Percentiles rank a stretch among this genome's conserved stretches.
These are phyloP conservation scores for Dendrophyllia cribrosa DNA, from an alignment of 64 coral and sea anemone species.

Conservation along the genomic window DNA sequence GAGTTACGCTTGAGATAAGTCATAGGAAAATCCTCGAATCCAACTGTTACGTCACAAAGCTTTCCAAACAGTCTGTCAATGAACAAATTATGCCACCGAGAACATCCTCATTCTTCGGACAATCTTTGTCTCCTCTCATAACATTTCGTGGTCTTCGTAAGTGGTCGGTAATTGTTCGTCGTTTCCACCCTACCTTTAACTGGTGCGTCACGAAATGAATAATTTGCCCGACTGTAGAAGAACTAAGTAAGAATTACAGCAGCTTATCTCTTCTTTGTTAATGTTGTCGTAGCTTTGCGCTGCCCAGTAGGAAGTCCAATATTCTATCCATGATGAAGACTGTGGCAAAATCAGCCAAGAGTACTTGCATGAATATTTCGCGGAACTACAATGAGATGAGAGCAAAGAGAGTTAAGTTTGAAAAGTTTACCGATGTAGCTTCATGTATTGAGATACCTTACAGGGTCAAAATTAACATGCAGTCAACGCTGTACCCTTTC, in stretches of 20 bases:
- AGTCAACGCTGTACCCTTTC: too few species aligned
- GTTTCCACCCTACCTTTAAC: neutral
- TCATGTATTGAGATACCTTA: neutral
- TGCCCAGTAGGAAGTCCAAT: conserved; percentile 80
- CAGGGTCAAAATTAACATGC: too few species aligned
- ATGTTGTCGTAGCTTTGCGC: conserved; percentile 56
- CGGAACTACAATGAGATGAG: conserved; percentile 69
- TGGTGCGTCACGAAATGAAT: neutral
- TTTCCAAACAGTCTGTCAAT: neutral
- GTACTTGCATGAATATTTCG: conserved; percentile 77
- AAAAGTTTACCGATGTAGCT: neutral
- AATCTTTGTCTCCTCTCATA: neutral
- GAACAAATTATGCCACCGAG: neutral
- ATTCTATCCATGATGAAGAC: conserved; percentile 85
- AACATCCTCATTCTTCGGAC: neutral
- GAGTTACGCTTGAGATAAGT: too few species aligned
- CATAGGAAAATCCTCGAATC: too few species aligned
- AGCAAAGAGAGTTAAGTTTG: neutral
- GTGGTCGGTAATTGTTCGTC: neutral
- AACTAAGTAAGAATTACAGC: neutral
- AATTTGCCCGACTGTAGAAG: neutral
- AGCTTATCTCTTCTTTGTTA: conserved; percentile 8
- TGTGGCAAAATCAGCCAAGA: conserved; percentile 66
- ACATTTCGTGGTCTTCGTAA: neutral
- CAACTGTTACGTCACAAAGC: neutral